Evolutionary conservation across 2,113 vertebrate genomes (phyloP), one percentile per base, ranked within the genome.

Genomic region (Sinosuthora webbiana): DNA sequence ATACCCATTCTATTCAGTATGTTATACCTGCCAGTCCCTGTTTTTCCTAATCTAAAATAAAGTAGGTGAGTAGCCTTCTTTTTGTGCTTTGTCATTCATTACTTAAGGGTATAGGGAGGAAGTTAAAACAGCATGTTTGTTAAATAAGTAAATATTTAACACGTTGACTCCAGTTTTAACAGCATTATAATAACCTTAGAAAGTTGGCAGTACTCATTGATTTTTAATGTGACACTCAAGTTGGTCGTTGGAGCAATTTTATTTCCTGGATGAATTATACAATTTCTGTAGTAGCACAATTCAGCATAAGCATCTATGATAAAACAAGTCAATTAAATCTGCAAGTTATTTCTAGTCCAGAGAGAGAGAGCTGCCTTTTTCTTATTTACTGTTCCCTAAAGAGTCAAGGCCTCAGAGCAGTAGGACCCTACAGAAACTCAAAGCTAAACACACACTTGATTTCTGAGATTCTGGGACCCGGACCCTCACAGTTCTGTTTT

Each of bases 61-160:
- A 53, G 44, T 37, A 44, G 56, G 62, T 44, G 25, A 89, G 49
- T 37, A 84, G 30, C 45, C 41, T 42, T 49, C 27, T 60, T 87
- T 81, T 82, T 74, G 45, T 86, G 31, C 67, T 85, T 68, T 89
- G 78, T 74, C 76, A 70, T 89, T 90, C 87, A 81, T 89, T 93
- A 84, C 49, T 63, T 78, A 53, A 53, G 31, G 60, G 18, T 56
- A 77, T 13, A 91, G 20, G 69, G 80, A 93, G 67, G 68, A 91
- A 67, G 70, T 76, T 83, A 75, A 75, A 90, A 68, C n/a, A 47
- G n/a, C 15, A 11, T 56, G 41, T 76, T 90, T 68, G 45, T 91
- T 33, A 4, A 87, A 23, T 70, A 86, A 69, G 75, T 88, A 94
- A 76, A 65, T 89, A 87, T 90, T 95, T 88, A 91, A 91, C 74